phyloP scores from a whole-genome alignment of 2,797 vertebrate species.

The Acestrorhynchus altus region DNA sequence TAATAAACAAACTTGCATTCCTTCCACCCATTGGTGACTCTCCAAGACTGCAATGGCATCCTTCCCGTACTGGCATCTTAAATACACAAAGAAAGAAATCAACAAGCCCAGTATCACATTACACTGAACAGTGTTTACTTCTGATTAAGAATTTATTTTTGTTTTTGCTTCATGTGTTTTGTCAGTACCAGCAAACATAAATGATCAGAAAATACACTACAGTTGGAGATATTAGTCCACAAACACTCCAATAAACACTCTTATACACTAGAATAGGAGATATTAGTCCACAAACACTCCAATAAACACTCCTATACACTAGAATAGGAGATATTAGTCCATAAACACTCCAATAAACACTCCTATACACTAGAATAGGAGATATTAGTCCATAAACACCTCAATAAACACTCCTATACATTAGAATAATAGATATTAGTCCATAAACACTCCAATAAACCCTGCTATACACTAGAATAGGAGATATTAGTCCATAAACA shows the following conservation, averaged over 20 bases:
- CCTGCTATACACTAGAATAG: not conserved
- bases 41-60: not conserved
- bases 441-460: not conserved
- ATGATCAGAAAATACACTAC: no score
- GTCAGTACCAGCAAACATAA: no score
- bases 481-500: not conserved
- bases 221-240: no score
- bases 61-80: not conserved
- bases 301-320: not conserved
- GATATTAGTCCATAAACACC: not conserved
- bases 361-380: no score
- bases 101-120: not conserved
- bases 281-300: not conserved
- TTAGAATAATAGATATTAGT: not conserved
- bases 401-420: not conserved
- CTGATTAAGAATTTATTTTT: not conserved
- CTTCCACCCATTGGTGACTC: not conserved
- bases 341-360: no score
- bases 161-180: no score
- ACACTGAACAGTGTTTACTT: not conserved
- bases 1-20: constrained; percentile 18
- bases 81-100: not conserved
- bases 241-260: not conserved
- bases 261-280: not conserved
- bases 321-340: not conserved